Percentiles rank a stretch among this genome's conserved stretches.
Conservation (phyloP, 2,797 vertebrate species). For the Valencia hispanica region DNA sequence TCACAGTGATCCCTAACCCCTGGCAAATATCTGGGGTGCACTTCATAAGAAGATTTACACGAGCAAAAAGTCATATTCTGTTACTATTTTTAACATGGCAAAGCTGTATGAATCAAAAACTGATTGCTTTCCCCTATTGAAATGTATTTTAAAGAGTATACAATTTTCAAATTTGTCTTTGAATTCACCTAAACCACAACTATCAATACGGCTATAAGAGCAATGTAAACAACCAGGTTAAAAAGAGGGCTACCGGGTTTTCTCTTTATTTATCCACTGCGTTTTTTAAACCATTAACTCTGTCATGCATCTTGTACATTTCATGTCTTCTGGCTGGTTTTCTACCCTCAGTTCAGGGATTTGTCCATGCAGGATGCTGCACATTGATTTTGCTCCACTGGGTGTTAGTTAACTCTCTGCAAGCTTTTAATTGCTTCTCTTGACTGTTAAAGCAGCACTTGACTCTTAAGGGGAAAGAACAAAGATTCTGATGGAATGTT, state of each 20-base stretch:
- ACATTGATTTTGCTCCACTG: slow-evolving; percentile 75
- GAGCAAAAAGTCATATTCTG: neutral
- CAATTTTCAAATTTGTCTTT: neutral
- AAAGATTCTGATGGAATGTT: slow-evolving; percentile 15
- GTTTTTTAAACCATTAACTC: slow-evolving; percentile 79
- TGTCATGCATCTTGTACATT: slow-evolving; percentile 77
- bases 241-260: slow-evolving; percentile 53
- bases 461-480: slow-evolving; percentile 20
- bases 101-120: neutral
- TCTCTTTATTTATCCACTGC: slow-evolving; percentile 70
- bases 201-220: slow-evolving; percentile 18
- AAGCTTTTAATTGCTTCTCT: slow-evolving; percentile 76
- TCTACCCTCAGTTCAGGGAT: slow-evolving; percentile 65
- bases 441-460: slow-evolving; percentile 57
- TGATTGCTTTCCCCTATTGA: too few relatives aligned
- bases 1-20: neutral
- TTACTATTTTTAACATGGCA: neutral
- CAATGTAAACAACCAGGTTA: slow-evolving; percentile 56
- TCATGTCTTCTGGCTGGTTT: slow-evolving; percentile 69
- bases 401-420: slow-evolving; percentile 76
- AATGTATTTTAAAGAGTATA: neutral
- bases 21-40: neutral
- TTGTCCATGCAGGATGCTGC: slow-evolving; percentile 72
- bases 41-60: neutral
- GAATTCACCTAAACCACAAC: neutral